These are phyloP conservation scores for Agraylea sexmaculata DNA, from an alignment of 1,140 invertebrate species.

Conservation along the genomic window DNA sequence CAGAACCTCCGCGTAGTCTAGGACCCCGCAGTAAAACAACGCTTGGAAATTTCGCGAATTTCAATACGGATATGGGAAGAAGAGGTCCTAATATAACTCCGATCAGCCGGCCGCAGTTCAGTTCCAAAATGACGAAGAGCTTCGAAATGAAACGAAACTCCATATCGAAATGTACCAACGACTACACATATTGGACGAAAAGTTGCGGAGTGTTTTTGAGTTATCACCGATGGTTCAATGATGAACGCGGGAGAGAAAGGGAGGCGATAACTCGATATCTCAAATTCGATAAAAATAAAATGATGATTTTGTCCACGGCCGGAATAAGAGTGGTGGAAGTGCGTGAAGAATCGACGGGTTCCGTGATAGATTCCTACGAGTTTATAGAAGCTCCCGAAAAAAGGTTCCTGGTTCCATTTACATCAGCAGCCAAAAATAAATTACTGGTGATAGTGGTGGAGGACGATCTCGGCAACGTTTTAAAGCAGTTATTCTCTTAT, in stretches of 20 bases:
- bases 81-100: constrained; percentile 38
- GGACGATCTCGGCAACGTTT: constrained; percentile 43
- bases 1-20: constrained; percentile 34
- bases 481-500: constrained; percentile 42
- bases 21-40: constrained; percentile 40
- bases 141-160: constrained; percentile 37
- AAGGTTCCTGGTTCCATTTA: constrained; percentile 44
- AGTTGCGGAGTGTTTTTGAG: constrained; percentile 54
- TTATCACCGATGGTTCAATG: constrained; percentile 49
- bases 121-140: constrained; percentile 31
- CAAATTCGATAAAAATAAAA: constrained; percentile 43
- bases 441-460: constrained; percentile 40
- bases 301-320: constrained; percentile 47
- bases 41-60: constrained; percentile 37
- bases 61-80: constrained; percentile 39
- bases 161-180: constrained; percentile 32
- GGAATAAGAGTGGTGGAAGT: constrained; percentile 61
- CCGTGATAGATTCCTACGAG: constrained; percentile 54
- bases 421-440: constrained; percentile 34
- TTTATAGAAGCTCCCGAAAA: constrained; percentile 45
- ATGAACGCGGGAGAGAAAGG: constrained; percentile 38
- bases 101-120: constrained; percentile 38
- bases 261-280: constrained; percentile 41
- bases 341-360: constrained; percentile 45
- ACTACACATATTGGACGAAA: constrained; percentile 51